Evolutionary conservation across 2,888 invertebrate genomes (phyloP).

Genomic region (Scaptomyza caliginosa): DNA sequence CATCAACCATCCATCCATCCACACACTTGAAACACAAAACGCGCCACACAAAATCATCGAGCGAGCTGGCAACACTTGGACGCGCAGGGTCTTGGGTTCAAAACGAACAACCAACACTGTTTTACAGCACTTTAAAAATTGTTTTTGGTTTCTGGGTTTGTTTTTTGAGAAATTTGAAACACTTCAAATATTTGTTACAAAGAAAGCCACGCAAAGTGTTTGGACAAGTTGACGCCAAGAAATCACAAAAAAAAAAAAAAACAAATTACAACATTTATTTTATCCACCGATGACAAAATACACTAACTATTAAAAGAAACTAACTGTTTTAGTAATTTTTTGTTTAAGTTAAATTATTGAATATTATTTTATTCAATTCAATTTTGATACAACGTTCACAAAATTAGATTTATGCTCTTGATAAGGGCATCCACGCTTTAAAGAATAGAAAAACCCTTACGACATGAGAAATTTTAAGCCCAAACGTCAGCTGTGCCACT

Average conservation of each 20-base stretch:
- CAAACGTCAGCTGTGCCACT: slow-evolving; percentile 71
- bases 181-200: slow-evolving; percentile 74
- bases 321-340: not conserved
- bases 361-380: too few relatives aligned
- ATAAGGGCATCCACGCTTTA: not conserved
- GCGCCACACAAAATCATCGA: slow-evolving; percentile 67
- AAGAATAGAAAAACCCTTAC: not conserved
- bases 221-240: slow-evolving; percentile 73
- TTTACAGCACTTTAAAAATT: slow-evolving; percentile 50
- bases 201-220: slow-evolving; percentile 56
- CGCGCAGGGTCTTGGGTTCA: slow-evolving; percentile 31
- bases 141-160: slow-evolving; percentile 22
- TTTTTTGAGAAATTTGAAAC: slow-evolving; percentile 66
- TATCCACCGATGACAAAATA: not conserved
- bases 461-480: slow-evolving; percentile 74
- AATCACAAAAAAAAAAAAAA: not conserved
- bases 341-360: not conserved
- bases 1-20: not conserved
- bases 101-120: slow-evolving; percentile 32
- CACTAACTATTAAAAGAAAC: not conserved
- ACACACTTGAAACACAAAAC: slow-evolving; percentile 76
- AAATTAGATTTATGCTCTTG: not conserved
- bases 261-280: too few relatives aligned
- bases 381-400: too few relatives aligned
- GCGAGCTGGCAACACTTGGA: slow-evolving; percentile 79